Evolutionary conservation across 2,888 invertebrate genomes (phyloP), one percentile per base, ranked within the genome.

Genomic region (Drosophila merina): DNA sequence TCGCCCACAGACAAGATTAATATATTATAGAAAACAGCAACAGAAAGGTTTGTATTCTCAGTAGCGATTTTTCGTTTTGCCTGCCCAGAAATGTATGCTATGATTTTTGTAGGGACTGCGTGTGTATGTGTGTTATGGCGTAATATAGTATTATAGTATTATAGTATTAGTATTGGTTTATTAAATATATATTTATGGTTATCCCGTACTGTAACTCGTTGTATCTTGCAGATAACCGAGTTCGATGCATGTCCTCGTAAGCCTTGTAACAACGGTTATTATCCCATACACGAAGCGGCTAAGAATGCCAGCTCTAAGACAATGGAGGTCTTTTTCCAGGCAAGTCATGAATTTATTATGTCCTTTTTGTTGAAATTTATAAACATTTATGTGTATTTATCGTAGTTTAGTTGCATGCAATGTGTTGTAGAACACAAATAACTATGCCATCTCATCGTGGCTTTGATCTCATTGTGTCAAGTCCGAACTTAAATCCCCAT

Each of bases 251-350:
- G 94, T 88, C 95, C 96, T 55, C 95, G 96, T 86, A 93, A 93
- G 72, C 95, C 96, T 2, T 97, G 97, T 92, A 95, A 96, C 92
- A 96, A 97, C 92, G 97, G 97, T 9, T 97, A 96, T 91, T 97
- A 96, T 90, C 97, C 97, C 0, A 97, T 97, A 74, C 97, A 97
- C 91, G 95, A 97, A 87, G 97, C 97, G 1, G 97, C 97, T 3
- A 97, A 96, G 89, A 96, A 97, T 92, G 97, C 97, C 9, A 96
- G 97, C 4, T 96, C 96, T 0, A 94, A 95, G 84, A 96, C 96
- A 8, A 94, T 97, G 94, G 96, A 97, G 89, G 95, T 96, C 54
- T 93, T 96, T 77, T 93, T 96, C 51, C 94, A 95, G 90, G 92
- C 91, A 89, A 91, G 91, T 91, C 9, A 42, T 42, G 1, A 42